Percentiles rank a stretch among this genome's conserved stretches.
Evolutionary conservation across 2,113 vertebrate species (phyloP).

Genomic region (Lophius piscatorius): DNA sequence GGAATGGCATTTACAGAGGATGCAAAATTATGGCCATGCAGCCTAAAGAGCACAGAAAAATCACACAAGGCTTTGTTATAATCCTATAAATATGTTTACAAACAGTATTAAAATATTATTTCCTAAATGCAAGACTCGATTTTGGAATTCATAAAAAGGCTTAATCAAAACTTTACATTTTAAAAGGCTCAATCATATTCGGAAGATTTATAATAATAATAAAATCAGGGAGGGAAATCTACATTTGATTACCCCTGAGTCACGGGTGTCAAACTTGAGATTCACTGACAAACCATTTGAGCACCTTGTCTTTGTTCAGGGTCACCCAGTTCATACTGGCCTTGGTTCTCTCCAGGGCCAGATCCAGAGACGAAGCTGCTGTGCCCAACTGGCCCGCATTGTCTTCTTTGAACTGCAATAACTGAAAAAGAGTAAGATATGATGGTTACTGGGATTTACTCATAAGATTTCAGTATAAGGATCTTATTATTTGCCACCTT

Average conservation of each 20-base stretch:
- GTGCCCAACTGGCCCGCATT: slow-evolving; percentile 77
- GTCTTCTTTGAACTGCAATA: slow-evolving; percentile 83
- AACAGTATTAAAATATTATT: slow-evolving; percentile 1
- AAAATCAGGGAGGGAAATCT: slow-evolving; percentile 1
- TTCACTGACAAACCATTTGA: slow-evolving; percentile 73
- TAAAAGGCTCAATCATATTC: neutral
- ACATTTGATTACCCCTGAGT: neutral
- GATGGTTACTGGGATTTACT: neutral
- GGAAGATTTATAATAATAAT: slow-evolving; percentile 11
- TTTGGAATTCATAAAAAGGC: slow-evolving; percentile 12
- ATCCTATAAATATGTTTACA: neutral
- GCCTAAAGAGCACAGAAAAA: neutral
- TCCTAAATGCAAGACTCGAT: neutral
- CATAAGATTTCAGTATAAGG: neutral
- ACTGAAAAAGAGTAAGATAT: slow-evolving; percentile 66
- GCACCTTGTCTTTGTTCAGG: slow-evolving; percentile 71
- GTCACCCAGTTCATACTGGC: slow-evolving; percentile 88
- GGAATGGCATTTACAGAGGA: neutral
- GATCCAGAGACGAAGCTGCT: slow-evolving; percentile 75
- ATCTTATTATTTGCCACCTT: neutral
- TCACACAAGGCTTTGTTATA: neutral
- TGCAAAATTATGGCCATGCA: neutral
- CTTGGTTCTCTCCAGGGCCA: slow-evolving; percentile 83
- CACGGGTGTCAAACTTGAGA: neutral
- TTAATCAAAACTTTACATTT: slow-evolving; percentile 30